Conservation (phyloP, 1,140 invertebrate species). For the Elysia chlorotica region DNA sequence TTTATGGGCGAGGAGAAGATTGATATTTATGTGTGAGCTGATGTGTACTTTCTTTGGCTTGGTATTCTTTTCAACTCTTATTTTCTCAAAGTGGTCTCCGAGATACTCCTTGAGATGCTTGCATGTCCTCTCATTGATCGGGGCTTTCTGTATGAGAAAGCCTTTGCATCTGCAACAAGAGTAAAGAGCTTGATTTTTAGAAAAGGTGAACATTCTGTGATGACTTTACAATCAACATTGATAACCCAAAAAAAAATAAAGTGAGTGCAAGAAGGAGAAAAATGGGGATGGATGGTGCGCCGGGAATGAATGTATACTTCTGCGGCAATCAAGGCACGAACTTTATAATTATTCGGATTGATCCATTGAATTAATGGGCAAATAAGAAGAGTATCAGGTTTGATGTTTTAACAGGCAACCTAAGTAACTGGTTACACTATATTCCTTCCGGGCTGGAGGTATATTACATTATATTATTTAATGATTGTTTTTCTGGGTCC, state of each 20-base stretch:
- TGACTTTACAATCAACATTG: background rate
- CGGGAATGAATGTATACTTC: no score
- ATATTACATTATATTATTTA: no score
- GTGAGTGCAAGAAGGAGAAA: no score
- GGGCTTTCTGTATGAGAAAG: constrained; percentile 37
- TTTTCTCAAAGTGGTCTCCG: constrained; percentile 48
- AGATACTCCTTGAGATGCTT: constrained; percentile 51
- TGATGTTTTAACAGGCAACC: no score
- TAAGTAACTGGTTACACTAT: no score
- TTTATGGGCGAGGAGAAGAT: constrained; percentile 49
- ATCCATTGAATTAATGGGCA: no score
- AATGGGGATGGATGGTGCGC: no score
- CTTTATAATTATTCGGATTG: no score
- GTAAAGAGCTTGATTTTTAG: background rate
- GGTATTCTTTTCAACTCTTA: constrained; percentile 28
- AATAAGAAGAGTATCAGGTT: no score
- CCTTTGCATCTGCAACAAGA: constrained; percentile 38
- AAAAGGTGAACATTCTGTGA: background rate
- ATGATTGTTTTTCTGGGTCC: background rate
- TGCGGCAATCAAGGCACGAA: background rate
- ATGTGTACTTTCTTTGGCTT: constrained; percentile 32
- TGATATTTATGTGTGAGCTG: constrained; percentile 41
- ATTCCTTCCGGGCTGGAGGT: no score
- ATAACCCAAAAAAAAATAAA: background rate
- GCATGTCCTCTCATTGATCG: constrained; percentile 48